phyloP scores from a whole-genome alignment of 2,888 invertebrate genomes.

The Synergus japonicus region DNA sequence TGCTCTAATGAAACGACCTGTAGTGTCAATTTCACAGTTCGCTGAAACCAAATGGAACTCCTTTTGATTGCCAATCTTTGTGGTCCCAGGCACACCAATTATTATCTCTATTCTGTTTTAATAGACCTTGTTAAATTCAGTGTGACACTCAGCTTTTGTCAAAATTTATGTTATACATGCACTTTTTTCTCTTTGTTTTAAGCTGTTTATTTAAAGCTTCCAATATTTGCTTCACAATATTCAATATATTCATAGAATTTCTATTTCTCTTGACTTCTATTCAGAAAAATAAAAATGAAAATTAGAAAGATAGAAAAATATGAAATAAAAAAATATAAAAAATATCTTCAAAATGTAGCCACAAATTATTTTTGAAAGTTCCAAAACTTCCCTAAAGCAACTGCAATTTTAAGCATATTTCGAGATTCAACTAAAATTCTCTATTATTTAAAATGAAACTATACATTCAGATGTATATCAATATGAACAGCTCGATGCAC shows the following conservation, averaged over 20 bases:
- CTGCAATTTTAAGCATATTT: no score
- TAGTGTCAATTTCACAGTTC: constrained; percentile 20
- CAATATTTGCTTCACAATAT: not conserved
- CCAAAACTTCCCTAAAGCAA: no score
- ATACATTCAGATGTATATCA: not conserved
- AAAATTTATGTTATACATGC: not conserved
- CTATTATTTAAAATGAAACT: not conserved
- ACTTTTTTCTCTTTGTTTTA: not conserved
- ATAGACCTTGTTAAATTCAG: not conserved
- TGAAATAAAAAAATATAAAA: no score
- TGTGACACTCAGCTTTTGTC: not conserved
- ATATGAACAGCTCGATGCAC: not conserved
- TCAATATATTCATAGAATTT: not conserved
- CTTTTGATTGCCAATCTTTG: constrained; percentile 21
- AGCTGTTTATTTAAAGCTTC: not conserved
- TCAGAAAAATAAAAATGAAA: not conserved
- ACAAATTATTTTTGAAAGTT: no score
- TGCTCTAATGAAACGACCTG: constrained; percentile 18
- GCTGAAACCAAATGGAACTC: constrained; percentile 11
- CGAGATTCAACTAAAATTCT: not conserved
- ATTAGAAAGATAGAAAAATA: no score
- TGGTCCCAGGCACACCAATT: not conserved
- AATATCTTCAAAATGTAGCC: no score
- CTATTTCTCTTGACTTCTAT: not conserved
- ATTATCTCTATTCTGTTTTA: not conserved